Conservation (phyloP, 2,113 vertebrate genomes). For the Nestor notabilis region DNA sequence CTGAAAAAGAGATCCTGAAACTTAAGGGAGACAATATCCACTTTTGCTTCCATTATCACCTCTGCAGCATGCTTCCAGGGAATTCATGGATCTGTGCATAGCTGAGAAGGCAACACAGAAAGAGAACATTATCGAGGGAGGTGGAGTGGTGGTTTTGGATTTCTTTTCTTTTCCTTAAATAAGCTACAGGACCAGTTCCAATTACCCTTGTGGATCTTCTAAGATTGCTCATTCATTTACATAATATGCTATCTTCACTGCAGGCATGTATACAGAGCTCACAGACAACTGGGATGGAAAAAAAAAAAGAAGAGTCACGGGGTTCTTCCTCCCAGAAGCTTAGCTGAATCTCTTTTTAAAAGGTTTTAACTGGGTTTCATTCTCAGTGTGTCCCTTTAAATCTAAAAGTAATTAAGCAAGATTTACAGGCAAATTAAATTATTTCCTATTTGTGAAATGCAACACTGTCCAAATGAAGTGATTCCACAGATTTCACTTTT, state of each 20-base stretch:
- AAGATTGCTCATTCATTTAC: constrained; percentile 1
- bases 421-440: not conserved
- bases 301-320: not conserved
- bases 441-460: constrained; percentile 6
- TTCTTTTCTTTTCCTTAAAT: not conserved
- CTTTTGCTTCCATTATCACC: not conserved
- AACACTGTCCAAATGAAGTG: not conserved
- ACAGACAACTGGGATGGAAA: not conserved
- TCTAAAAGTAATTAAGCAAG: constrained; percentile 13
- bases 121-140: not conserved
- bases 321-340: not conserved
- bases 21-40: not conserved
- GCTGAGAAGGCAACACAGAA: not conserved
- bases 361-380: not conserved
- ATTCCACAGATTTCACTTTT: constrained; percentile 11
- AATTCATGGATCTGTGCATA: not conserved
- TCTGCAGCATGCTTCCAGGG: not conserved
- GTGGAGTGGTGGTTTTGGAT: not conserved
- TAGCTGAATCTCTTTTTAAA: not conserved
- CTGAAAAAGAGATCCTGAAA: not conserved
- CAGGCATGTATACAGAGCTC: not conserved
- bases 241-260: not conserved
- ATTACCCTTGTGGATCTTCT: not conserved
- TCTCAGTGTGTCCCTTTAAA: not conserved
- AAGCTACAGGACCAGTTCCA: not conserved